Evolutionary conservation across 2,113 vertebrate species (phyloP), one percentile per base, ranked within the genome.

Genomic region (Cariama cristata): DNA sequence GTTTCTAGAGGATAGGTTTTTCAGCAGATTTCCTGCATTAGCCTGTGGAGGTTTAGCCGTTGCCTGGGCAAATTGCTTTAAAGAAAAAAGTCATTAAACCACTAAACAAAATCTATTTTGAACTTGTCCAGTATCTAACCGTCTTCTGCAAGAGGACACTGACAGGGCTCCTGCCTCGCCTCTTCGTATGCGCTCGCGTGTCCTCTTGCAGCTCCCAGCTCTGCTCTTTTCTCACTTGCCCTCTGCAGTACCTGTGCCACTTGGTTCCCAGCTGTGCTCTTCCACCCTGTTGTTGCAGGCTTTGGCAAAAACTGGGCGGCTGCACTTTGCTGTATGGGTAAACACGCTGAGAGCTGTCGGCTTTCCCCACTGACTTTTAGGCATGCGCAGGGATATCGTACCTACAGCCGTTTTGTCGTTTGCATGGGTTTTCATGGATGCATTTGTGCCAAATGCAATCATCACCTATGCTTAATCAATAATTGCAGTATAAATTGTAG

Each of bases 311-410:
- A 35, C 22, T 18, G 35, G 18, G 30, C 69, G 18, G 30, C 69
- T 90, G 64, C 47, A 23, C 7, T 50, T 87, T 66, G 58, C 40
- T 52, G 0, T 18, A 1, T 6, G 38, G 50, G 4, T 40, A 26
- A 56, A 59, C 6, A 9, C 0, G 0, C 56, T 35, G 30, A 32
- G 72, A 91, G 33, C 40, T 28, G 1, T 15, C 4, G 2, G 32
- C 35, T 44, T 38, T 79, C 63, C 23, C 19, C 12, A 4, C 12
- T 27, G 55, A 5, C 66, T 62, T 81, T 30, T 47, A 44, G 19
- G 26, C 15, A 20, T 1, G 1, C 17, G 17, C 3, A 2, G 32
- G 26, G 44, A 22, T 35, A 2, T 11, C 0, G 1, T 14, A 27
- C 28, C 44, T 27, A 23, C 56, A 92, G 47, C 24, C 32, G 3